Percentiles rank a stretch among this genome's conserved stretches.
Evolutionary conservation across 1,140 invertebrate species (phyloP).

Genomic region (Drosophila mauritiana): DNA sequence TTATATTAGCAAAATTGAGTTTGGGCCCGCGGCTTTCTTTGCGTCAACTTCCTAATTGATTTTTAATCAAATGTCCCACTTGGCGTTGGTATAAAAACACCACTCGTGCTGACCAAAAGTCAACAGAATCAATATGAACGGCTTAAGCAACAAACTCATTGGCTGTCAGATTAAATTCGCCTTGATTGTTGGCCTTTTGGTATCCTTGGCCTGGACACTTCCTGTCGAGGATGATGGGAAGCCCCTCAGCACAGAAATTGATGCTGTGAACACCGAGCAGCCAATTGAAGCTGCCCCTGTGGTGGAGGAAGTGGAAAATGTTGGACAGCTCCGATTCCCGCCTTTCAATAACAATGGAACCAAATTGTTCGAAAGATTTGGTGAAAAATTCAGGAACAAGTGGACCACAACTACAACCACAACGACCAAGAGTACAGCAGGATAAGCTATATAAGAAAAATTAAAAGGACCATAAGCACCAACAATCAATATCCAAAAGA

Average conservation of each 20-base stretch:
- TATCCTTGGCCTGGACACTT: slow-evolving; percentile 27
- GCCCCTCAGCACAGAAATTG: background rate
- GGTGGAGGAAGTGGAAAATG: slow-evolving; percentile 1
- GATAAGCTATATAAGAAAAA: background rate
- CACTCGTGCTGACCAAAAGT: background rate
- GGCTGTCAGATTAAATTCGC: slow-evolving; percentile 11
- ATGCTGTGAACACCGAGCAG: background rate
- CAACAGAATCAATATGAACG: slow-evolving; percentile 21
- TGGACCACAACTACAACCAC: slow-evolving; percentile 2
- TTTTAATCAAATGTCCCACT: slow-evolving; percentile 35
- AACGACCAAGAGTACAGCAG: background rate
- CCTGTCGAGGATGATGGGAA: slow-evolving; percentile 19
- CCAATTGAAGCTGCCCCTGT: background rate
- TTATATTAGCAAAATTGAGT: slow-evolving; percentile 33
- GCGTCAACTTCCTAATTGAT: slow-evolving; percentile 36
- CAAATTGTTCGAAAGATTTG: slow-evolving; percentile 21
- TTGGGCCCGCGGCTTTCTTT: slow-evolving; percentile 16
- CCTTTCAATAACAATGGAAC: slow-evolving; percentile 18
- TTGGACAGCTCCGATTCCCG: slow-evolving; percentile 15
- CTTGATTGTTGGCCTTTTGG: slow-evolving; percentile 29
- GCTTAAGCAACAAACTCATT: slow-evolving; percentile 4
- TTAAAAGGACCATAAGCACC: background rate
- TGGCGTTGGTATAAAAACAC: slow-evolving; percentile 32
- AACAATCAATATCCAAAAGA: background rate
- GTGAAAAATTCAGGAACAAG: slow-evolving; percentile 33